Percentiles rank a stretch among this genome's conserved stretches.
Conservation (phyloP, 2,888 invertebrate genomes). For the Brachyptera risi region DNA sequence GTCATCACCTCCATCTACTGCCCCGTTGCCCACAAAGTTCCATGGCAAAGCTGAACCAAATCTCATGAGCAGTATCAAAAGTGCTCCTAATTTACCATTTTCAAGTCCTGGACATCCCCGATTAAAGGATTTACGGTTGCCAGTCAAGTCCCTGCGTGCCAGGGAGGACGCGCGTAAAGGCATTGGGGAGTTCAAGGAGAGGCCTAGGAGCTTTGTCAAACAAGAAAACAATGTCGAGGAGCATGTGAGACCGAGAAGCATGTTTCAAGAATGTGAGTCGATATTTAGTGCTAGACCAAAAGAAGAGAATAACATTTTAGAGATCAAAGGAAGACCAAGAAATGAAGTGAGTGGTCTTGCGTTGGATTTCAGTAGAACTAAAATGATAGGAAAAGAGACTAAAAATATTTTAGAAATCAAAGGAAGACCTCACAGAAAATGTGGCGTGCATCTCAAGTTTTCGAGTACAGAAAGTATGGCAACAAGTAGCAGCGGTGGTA, state of each 20-base stretch:
- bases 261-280: conserved; percentile 48
- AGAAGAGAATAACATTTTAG: conserved; percentile 26
- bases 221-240: conserved; percentile 15
- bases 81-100: conserved; percentile 72
- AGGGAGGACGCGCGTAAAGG: conserved; percentile 43
- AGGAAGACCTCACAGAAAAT: conserved; percentile 54
- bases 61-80: conserved; percentile 75
- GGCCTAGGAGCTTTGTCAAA: conserved; percentile 47
- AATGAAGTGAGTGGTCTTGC: conserved; percentile 34
- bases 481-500: conserved; percentile 75
- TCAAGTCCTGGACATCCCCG: conserved; percentile 63
- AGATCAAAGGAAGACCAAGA: conserved; percentile 32
- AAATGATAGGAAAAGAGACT: conserved; percentile 43
- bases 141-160: conserved; percentile 63
- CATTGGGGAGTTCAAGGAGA: conserved; percentile 61
- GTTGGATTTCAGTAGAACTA: conserved; percentile 35
- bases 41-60: conserved; percentile 53
- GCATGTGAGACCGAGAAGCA: conserved; percentile 40
- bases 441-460: conserved; percentile 51
- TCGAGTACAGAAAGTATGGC: conserved; percentile 85
- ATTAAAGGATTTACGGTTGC: conserved; percentile 67
- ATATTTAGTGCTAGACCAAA: conserved; percentile 65
- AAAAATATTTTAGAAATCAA: conserved; percentile 56
- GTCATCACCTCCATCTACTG: conserved; percentile 79
- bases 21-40: conserved; percentile 77